These are phyloP conservation scores for Ecdyonurus torrentis DNA, from an alignment of 2,888 invertebrate genomes.

Conservation along the genomic window DNA sequence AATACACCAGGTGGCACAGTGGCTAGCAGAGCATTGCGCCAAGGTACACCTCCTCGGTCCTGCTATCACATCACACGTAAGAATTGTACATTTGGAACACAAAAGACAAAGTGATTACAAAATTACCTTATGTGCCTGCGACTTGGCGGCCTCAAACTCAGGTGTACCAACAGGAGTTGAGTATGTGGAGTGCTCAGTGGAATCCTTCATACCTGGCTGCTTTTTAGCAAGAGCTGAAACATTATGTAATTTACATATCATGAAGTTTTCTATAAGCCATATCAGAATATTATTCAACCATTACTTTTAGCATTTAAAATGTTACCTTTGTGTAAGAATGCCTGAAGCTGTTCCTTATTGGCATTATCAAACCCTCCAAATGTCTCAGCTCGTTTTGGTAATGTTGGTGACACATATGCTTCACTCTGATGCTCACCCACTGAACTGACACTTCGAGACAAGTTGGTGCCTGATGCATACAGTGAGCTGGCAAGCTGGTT, in stretches of 20 bases:
- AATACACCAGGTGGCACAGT: slow-evolving; percentile 28
- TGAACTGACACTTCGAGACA: slow-evolving; percentile 83
- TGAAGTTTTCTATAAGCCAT: too few species aligned
- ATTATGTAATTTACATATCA: too few species aligned
- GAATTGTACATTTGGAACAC: too few species aligned
- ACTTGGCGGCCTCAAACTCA: slow-evolving; percentile 20
- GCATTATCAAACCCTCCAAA: slow-evolving; percentile 81
- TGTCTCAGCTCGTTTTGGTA: slow-evolving; percentile 88
- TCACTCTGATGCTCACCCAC: slow-evolving; percentile 84
- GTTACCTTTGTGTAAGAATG: not conserved
- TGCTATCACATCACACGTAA: too few species aligned
- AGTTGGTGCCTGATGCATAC: slow-evolving; percentile 55
- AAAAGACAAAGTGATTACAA: too few species aligned
- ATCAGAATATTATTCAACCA: not conserved
- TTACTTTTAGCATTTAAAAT: too few species aligned
- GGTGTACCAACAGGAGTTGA: slow-evolving; percentile 24
- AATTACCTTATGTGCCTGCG: not conserved
- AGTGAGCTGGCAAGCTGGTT: slow-evolving; percentile 55
- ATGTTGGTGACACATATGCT: slow-evolving; percentile 64
- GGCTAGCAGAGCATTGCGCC: slow-evolving; percentile 33
- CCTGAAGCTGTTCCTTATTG: slow-evolving; percentile 17
- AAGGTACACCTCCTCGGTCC: slow-evolving; percentile 32
- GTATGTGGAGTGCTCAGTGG: slow-evolving; percentile 20
- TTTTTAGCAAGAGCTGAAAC: slow-evolving; percentile 9
- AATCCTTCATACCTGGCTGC: slow-evolving; percentile 18